Base-by-base conservation (phyloP, 2,113 vertebrate species). In the Falcunculus frontatus region DNA sequence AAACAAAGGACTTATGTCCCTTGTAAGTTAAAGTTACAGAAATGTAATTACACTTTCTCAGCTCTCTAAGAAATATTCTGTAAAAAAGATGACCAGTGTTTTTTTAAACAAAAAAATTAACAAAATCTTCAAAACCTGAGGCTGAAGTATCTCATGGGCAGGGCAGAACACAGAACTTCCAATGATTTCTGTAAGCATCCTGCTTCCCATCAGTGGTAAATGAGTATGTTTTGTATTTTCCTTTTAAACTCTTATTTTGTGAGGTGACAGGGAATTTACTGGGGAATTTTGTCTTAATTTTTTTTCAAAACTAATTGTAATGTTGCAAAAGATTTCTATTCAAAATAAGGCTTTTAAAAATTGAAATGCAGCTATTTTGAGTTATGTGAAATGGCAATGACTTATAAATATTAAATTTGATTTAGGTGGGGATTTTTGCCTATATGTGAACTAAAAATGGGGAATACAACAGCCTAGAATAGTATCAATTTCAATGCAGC, bases 141-240 rank as follows among this genome's bases (percentile, higher is more conserved):
- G 8, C 10, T 37, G 25, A 75, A 53, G 8, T 50, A 2, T 64
- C 19, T 78, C 3, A 0, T 46, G 23, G 30, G 60, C 25, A 44
- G 70, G 8, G 25, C 25, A 75, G 47, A 53, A 49, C 20, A 13
- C 8, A 62, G 37, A 70, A 35, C 12, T 49, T 49, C 22, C 15
- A n/a, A 4, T 70, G 42, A 39, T 59, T 85, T 57, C 32, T 59
- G 13, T 68, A 42, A 35, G 16, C 26, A 23, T 70, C 17, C 6
- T 5, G 6, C 7, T n/a, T 11, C 5, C 25, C 11, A 3, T 32
- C 7, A 10, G 1, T n/a, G 16, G 5, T 23, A 10, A 26, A n/a
- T 22, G 23, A 59, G 8, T 14, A 7, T 41, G 20, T n/a, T 53
- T 32, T 26, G 7, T n/a, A 19, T 27, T 70, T 68, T 52, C 16